Evolutionary conservation across 2,113 vertebrate species (phyloP).

Genomic region (Aix galericulata): DNA sequence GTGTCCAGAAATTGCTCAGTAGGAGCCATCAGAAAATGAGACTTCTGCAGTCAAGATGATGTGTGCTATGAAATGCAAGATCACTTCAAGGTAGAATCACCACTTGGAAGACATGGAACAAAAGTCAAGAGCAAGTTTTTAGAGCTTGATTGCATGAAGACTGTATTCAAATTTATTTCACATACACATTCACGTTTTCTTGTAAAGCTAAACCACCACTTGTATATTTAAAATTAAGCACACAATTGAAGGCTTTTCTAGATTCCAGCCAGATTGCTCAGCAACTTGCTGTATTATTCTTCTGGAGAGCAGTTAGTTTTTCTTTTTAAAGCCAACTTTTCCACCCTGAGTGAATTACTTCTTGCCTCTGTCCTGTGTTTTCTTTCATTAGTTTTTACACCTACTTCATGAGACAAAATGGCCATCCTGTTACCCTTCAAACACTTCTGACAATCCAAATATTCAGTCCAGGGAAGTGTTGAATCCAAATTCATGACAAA

Average conservation of each 20-base stretch:
- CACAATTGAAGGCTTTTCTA: constrained; percentile 21
- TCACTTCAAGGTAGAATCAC: not conserved
- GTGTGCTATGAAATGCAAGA: not conserved
- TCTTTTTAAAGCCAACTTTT: constrained; percentile 51
- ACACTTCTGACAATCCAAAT: not conserved
- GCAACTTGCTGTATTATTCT: constrained; percentile 15
- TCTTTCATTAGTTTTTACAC: not conserved
- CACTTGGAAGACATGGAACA: not conserved
- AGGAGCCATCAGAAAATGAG: not conserved
- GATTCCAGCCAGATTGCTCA: constrained; percentile 16
- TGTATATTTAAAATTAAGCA: constrained; percentile 31
- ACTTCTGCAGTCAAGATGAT: not conserved
- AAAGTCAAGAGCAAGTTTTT: not conserved
- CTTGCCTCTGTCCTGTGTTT: constrained; percentile 2
- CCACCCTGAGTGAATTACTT: constrained; percentile 48
- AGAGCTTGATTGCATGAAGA: not conserved
- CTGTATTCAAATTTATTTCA: not conserved
- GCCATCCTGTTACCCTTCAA: not conserved
- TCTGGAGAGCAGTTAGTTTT: constrained; percentile 36
- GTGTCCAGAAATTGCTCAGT: fast-evolving
- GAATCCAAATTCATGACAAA: not conserved
- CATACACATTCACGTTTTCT: not conserved
- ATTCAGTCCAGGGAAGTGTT: not conserved
- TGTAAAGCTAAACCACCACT: not conserved
- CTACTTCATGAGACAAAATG: not conserved